A percentile compares a stretch with the other conserved stretches of the same genome.
Conservation (phyloP, 2,113 vertebrate genomes). For the Amia ocellicauda region DNA sequence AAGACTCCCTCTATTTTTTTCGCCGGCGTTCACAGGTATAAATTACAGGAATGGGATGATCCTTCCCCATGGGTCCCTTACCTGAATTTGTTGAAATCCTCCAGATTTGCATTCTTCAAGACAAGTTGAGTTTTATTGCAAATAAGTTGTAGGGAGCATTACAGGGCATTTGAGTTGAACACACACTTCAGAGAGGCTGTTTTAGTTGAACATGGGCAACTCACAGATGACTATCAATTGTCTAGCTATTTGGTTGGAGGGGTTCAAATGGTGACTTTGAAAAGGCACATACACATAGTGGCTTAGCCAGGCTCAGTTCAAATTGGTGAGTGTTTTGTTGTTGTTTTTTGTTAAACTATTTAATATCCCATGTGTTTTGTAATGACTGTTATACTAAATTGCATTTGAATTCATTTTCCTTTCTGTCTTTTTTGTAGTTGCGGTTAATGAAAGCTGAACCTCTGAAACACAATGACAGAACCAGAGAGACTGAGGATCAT, state of each 20-base stretch:
- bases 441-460: no score
- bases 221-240: slow-evolving; percentile 14
- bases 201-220: slow-evolving; percentile 18
- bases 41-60: slow-evolving; percentile 21
- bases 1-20: no score
- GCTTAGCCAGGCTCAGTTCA: no score
- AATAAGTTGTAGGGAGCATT: slow-evolving; percentile 17
- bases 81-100: slow-evolving; percentile 21
- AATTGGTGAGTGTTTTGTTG: not conserved
- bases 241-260: slow-evolving; percentile 19
- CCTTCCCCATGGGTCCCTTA: slow-evolving; percentile 11
- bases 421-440: not conserved
- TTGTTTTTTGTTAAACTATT: not conserved
- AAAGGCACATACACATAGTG: slow-evolving; percentile 17
- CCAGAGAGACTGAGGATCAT: slow-evolving; percentile 14
- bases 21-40: no score
- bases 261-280: slow-evolving; percentile 12
- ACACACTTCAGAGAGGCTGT: slow-evolving; percentile 15
- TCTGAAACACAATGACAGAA: slow-evolving; percentile 9
- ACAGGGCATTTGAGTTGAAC: slow-evolving; percentile 20
- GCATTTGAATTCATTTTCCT: not conserved
- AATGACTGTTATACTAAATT: not conserved
- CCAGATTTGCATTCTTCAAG: slow-evolving; percentile 21
- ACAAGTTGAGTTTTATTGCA: slow-evolving; percentile 5
- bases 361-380: no score